phyloP scores from a whole-genome alignment of 2,113 vertebrate genomes.

The Apistogramma diplotaenia region DNA sequence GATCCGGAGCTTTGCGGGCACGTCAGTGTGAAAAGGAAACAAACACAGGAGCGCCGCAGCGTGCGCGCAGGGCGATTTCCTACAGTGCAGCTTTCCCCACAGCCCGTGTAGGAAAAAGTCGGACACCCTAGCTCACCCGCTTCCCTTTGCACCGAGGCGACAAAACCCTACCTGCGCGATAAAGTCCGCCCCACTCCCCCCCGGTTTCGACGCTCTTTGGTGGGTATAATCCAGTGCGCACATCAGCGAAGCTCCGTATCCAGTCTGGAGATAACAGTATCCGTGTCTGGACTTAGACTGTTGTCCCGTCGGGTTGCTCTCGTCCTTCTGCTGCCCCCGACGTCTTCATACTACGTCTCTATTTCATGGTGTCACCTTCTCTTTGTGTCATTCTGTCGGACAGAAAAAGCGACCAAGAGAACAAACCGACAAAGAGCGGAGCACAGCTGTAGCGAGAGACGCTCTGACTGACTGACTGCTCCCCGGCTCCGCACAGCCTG shows the following conservation, averaged over 20 bases:
- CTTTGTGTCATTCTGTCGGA: constrained; percentile 53
- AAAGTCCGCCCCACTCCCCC: constrained; percentile 51
- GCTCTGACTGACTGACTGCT: constrained; percentile 48
- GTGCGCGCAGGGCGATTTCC: not conserved
- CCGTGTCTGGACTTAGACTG: constrained; percentile 27
- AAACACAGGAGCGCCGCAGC: not conserved
- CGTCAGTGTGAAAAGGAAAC: not conserved
- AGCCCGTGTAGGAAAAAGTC: not conserved
- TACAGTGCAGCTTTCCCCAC: not conserved
- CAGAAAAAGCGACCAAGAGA: not conserved
- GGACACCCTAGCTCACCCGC: not conserved
- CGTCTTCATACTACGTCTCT: constrained; percentile 27
- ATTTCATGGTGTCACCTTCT: constrained; percentile 28
- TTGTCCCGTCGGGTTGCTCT: constrained; percentile 36
- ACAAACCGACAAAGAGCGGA: constrained; percentile 31
- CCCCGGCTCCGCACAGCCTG: constrained; percentile 31
- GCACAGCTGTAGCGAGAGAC: constrained; percentile 53
- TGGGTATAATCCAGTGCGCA: constrained; percentile 58
- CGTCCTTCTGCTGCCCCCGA: constrained; percentile 36
- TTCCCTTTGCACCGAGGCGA: not conserved
- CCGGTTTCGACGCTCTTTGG: constrained; percentile 48
- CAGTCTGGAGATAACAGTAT: constrained; percentile 26
- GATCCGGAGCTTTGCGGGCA: not conserved
- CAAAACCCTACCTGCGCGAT: constrained; percentile 55
- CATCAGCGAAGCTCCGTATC: constrained; percentile 59